phyloP scores from a whole-genome alignment of 2,888 invertebrate genomes.

The Agonopterix arenella region DNA sequence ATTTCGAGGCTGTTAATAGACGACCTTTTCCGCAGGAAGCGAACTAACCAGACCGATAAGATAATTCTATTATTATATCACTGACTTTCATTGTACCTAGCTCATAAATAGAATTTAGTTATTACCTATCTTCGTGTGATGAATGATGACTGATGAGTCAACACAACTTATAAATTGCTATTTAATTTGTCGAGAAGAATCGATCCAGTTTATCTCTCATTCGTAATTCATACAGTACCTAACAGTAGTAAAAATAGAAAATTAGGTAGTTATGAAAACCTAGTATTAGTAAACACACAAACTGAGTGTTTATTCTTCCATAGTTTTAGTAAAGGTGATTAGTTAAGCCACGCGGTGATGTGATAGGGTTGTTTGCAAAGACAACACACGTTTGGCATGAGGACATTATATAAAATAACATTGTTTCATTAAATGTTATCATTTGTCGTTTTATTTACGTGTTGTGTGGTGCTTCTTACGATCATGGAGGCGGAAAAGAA shows the following conservation, averaged over 20 bases:
- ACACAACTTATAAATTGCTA: too few species aligned
- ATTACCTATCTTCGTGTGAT: too few species aligned
- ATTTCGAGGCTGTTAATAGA: neutral
- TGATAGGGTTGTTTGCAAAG: constrained; percentile 20
- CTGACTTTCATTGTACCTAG: neutral
- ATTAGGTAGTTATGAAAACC: too few species aligned
- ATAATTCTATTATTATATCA: neutral
- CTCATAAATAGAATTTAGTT: too few species aligned
- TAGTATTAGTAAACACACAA: neutral
- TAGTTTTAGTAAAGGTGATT: constrained; percentile 10
- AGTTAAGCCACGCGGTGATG: constrained; percentile 12
- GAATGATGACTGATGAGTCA: too few species aligned
- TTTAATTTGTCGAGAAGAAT: too few species aligned
- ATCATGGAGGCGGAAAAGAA: constrained; percentile 14
- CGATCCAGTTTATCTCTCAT: too few species aligned
- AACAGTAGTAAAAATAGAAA: too few species aligned
- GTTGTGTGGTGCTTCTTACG: constrained; percentile 12
- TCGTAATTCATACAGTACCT: too few species aligned
- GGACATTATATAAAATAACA: constrained; percentile 13
- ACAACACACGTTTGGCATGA: constrained; percentile 14
- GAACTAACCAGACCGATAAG: neutral
- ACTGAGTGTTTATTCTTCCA: neutral
- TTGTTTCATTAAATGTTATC: constrained; percentile 5
- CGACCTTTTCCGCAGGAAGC: neutral
- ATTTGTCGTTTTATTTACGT: constrained; percentile 10